phyloP scores from a whole-genome alignment of 1,140 invertebrate genomes.

The Pristionchus pacificus region DNA sequence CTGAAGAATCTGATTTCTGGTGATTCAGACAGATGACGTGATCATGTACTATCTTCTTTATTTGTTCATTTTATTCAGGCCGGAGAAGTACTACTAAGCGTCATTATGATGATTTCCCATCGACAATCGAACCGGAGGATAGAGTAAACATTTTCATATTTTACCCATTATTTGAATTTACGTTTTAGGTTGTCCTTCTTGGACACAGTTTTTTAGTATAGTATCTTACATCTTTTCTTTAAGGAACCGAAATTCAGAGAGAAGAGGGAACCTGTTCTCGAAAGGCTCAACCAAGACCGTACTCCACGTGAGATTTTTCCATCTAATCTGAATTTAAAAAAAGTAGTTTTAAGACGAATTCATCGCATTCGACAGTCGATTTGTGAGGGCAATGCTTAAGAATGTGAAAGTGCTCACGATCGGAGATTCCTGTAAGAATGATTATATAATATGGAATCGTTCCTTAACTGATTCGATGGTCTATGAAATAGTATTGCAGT shows the following conservation, averaged over 20 bases:
- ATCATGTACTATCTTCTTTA: too few species aligned
- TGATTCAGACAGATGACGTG: too few species aligned
- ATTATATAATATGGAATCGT: too few species aligned
- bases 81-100: too few species aligned
- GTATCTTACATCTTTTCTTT: not conserved
- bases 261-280: too few species aligned
- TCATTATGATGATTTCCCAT: too few species aligned
- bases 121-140: too few species aligned
- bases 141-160: too few species aligned
- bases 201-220: not conserved
- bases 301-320: not conserved
- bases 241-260: not conserved
- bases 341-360: not conserved
- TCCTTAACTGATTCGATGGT: not conserved
- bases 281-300: too few species aligned
- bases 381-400: not conserved
- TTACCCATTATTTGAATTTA: not conserved
- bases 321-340: not conserved
- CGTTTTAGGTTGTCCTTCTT: not conserved
- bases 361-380: not conserved
- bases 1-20: too few species aligned
- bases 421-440: not conserved
- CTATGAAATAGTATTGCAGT: not conserved
- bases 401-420: not conserved
- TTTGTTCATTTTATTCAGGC: too few species aligned